Percentiles rank a stretch among this genome's conserved stretches.
phyloP scores from a whole-genome alignment of 1,140 invertebrate genomes.

The Atta texana region DNA sequence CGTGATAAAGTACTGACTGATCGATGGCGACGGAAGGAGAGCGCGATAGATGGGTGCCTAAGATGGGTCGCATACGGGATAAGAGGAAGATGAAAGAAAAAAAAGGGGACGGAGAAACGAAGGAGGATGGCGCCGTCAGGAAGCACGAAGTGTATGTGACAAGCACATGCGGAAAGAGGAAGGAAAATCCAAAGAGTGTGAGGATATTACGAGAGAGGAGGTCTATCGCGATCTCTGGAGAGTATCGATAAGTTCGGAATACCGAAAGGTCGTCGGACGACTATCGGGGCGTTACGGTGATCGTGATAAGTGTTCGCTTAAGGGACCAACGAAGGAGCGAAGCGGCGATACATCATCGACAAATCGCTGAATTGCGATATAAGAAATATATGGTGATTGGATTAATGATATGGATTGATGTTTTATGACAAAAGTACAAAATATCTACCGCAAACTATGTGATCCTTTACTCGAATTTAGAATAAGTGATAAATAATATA shows the following conservation, averaged over 20 bases:
- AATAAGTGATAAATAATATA: conserved; percentile 1
- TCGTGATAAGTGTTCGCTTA: conserved; percentile 41
- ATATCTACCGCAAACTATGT: neutral
- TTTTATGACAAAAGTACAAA: neutral
- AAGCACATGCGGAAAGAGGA: neutral
- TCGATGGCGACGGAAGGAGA: conserved; percentile 73
- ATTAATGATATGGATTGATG: neutral
- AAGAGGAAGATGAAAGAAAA: conserved; percentile 34
- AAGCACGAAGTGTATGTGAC: neutral
- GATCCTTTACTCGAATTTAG: neutral
- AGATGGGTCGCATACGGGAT: conserved; percentile 31
- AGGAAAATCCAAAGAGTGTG: neutral
- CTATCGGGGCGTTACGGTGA: conserved; percentile 25
- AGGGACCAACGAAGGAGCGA: neutral
- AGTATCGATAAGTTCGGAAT: conserved; percentile 39
- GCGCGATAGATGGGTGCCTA: neutral
- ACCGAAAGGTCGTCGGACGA: conserved; percentile 3
- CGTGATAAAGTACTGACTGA: conserved; percentile 76
- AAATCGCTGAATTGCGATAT: conserved; percentile 15
- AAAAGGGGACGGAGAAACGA: neutral
- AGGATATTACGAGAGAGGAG: conserved; percentile 26
- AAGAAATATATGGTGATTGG: conserved; percentile 8
- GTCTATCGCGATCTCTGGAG: conserved; percentile 41
- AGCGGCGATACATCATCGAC: conserved; percentile 28
- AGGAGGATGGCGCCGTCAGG: neutral